Evolutionary conservation across 2,113 vertebrate genomes (phyloP), one percentile per base, ranked within the genome.

Genomic region (Carassius carassius): DNA sequence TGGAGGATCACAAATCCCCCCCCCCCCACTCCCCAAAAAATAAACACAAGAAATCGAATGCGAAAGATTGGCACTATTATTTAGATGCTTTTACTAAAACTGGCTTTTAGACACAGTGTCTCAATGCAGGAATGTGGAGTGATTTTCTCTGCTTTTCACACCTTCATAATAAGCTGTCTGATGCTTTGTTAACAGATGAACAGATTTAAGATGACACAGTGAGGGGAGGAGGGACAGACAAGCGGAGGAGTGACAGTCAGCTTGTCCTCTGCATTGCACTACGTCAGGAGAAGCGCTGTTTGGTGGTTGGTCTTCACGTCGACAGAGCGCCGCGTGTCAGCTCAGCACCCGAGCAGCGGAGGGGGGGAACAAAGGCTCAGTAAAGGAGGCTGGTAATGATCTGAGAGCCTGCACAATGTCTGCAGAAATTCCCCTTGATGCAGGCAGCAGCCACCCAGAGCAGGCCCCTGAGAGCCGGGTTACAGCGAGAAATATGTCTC

Each of bases 361-460:
- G 83, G 81, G 37, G 19, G 21, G 85, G 86, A 86, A 90, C 88
- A 88, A 89, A 86, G 89, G 56, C 81, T 70, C 81, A 58, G 82
- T 63, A 84, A 89, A 92, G 86, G 85, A 88, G 90, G 74, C 78
- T 89, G 84, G 77, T 86, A 88, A 87, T 88, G 88, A 90, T 89
- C 84, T 90, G 88, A 86, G 87, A 81, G 87, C 82, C 89, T 88
- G 87, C 10, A 70, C 84, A 90, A 67, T 58, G 83, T 85, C 85
- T 90, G 78, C 74, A 92, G 90, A 90, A 90, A 92, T 85, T 84
- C 90, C 90, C 88, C 85, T 90, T 86, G 85, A 92, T 92, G 89
- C 85, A 91, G 90, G 91, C 91, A 91, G 81, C 88, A 89, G 65
- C 84, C 86, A 84, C 89, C 65, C 87, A 91, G 90, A 90, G 90